Conservation (phyloP, 2,113 vertebrate genomes). For the Macquaria australasica region DNA sequence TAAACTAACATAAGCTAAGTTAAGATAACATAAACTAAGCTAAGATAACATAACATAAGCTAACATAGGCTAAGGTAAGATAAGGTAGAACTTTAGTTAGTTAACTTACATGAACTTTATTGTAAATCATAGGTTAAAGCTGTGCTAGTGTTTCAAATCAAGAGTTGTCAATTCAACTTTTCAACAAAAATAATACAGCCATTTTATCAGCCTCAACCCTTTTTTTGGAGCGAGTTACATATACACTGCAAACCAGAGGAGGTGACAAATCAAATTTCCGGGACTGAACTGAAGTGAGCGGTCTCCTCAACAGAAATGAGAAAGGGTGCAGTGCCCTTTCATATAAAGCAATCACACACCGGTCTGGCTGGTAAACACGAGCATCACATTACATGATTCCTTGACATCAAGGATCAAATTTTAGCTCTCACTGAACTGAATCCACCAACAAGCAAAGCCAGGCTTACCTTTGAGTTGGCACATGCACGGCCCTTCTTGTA, state of each 20-base stretch:
- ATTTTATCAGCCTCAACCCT: not conserved
- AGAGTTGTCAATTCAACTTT: not conserved
- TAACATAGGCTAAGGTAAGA: not conserved
- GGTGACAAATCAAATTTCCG: not conserved
- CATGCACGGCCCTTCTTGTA: conserved; percentile 98
- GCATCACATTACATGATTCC: conserved; percentile 32
- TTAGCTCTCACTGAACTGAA: not conserved
- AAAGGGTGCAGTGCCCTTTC: conserved; percentile 13
- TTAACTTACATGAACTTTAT: not conserved
- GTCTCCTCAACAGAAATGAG: not conserved
- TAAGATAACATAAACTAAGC: too few species aligned
- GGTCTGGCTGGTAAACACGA: conserved; percentile 12
- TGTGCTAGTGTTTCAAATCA: not conserved
- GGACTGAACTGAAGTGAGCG: not conserved
- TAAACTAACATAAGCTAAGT: not conserved
- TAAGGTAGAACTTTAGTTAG: not conserved
- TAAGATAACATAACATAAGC: too few species aligned
- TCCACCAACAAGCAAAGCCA: not conserved
- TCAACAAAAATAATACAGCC: not conserved
- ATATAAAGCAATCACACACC: not conserved
- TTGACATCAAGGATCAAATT: conserved; percentile 14
- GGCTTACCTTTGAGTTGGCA: conserved; percentile 91
- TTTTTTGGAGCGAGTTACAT: not conserved
- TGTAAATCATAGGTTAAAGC: not conserved
- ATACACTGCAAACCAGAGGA: not conserved